Evolutionary conservation across 2,113 vertebrate genomes (phyloP).

Genomic region (Shinisaurus crocodilurus): DNA sequence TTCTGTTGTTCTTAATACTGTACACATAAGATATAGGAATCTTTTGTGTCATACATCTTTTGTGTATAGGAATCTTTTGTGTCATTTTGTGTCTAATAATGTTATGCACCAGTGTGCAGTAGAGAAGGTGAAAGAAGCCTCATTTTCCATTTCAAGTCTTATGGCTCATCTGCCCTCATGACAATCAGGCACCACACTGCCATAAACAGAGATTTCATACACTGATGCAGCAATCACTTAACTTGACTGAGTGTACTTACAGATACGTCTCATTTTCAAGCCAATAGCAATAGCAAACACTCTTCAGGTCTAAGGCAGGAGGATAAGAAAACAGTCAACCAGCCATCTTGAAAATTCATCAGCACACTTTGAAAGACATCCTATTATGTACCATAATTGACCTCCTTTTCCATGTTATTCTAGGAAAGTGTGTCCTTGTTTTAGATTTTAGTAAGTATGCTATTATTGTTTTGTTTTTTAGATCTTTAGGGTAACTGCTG

Average conservation of each 20-base stretch:
- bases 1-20: background rate
- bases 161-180: accelerated
- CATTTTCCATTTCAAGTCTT: background rate
- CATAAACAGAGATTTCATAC: background rate
- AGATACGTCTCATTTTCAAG: background rate
- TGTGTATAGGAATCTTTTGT: no score
- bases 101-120: conserved; percentile 25
- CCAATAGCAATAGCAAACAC: background rate
- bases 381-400: background rate
- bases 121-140: background rate
- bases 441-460: background rate
- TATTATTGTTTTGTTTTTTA: background rate
- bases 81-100: conserved; percentile 29
- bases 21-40: background rate
- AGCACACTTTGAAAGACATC: background rate
- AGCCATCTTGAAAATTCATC: background rate
- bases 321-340: conserved; percentile 11
- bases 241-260: background rate
- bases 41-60: background rate
- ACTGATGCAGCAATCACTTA: background rate
- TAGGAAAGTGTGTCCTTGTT: background rate
- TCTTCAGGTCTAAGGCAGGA: background rate
- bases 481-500: no score
- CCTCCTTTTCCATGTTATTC: background rate
- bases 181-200: background rate